Conservation (phyloP, 1,140 invertebrate genomes). For the Macrotrachela quadricornifera region DNA sequence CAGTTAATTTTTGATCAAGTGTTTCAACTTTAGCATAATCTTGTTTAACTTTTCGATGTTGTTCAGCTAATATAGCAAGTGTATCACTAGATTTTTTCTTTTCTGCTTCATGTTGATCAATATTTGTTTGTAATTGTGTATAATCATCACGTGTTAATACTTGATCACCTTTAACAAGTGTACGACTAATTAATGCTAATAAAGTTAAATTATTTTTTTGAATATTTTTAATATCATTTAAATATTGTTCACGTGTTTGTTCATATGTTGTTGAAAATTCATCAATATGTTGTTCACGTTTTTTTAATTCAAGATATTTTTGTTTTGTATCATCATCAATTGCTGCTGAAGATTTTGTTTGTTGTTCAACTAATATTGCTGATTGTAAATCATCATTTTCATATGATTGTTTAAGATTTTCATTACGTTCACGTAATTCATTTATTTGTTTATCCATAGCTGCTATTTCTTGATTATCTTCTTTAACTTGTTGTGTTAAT, state of each 20-base stretch:
- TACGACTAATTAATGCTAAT: constrained; percentile 4
- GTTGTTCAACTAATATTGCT: no score
- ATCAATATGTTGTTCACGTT: constrained; percentile 7
- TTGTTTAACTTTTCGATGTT: no score
- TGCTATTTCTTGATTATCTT: constrained; percentile 6
- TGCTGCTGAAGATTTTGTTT: no score
- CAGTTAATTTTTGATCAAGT: constrained; percentile 5
- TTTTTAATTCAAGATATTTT: constrained; percentile 3
- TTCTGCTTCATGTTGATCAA: no score
- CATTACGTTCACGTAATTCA: no score
- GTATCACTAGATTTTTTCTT: no score
- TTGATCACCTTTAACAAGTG: neutral
- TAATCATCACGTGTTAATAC: neutral
- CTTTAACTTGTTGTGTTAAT: constrained; percentile 5
- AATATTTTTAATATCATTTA: neutral
- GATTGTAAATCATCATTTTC: no score
- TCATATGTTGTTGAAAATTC: constrained; percentile 1
- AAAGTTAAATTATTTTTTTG: neutral
- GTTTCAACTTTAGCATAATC: constrained; percentile 7
- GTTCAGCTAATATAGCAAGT: no score
- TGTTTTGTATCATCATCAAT: constrained; percentile 1
- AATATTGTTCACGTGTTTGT: neutral
- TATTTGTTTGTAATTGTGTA: no score
- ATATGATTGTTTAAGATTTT: no score
- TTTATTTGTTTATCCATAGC: constrained; percentile 1